Evolutionary conservation across 2,888 invertebrate species (phyloP).

Genomic region (Sarcophaga subvicina): DNA sequence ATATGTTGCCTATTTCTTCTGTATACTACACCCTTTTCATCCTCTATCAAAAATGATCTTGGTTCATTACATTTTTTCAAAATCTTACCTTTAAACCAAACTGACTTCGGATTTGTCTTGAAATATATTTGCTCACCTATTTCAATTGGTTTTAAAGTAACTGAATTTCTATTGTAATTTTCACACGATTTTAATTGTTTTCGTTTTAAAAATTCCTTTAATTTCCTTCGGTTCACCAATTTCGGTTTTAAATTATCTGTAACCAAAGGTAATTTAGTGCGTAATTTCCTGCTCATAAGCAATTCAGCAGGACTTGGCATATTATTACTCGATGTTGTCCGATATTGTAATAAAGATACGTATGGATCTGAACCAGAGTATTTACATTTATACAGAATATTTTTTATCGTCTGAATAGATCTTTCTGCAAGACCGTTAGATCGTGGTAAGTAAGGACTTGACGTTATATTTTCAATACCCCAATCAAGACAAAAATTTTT

Average conservation of each 20-base stretch:
- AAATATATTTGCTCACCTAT: conserved; percentile 16
- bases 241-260: conserved; percentile 12
- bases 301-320: conserved; percentile 57
- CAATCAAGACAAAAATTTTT: conserved; percentile 51
- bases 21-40: background rate
- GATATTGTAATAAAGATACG: conserved; percentile 48
- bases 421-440: conserved; percentile 70
- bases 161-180: conserved; percentile 19
- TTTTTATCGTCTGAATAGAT: conserved; percentile 61
- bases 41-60: conserved; percentile 1
- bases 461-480: conserved; percentile 62
- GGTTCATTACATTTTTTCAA: conserved; percentile 1
- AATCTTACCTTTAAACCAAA: conserved; percentile 12
- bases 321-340: conserved; percentile 38
- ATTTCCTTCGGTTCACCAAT: background rate
- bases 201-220: background rate
- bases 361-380: conserved; percentile 50
- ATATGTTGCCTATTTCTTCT: conserved; percentile 12
- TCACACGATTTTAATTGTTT: conserved; percentile 3
- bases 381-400: conserved; percentile 49
- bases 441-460: conserved; percentile 65
- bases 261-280: conserved; percentile 38
- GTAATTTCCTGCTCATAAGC: conserved; percentile 54
- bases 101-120: conserved; percentile 3
- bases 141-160: conserved; percentile 24